Conservation (phyloP, 2,113 vertebrate genomes). For the Colaptes auratus region DNA sequence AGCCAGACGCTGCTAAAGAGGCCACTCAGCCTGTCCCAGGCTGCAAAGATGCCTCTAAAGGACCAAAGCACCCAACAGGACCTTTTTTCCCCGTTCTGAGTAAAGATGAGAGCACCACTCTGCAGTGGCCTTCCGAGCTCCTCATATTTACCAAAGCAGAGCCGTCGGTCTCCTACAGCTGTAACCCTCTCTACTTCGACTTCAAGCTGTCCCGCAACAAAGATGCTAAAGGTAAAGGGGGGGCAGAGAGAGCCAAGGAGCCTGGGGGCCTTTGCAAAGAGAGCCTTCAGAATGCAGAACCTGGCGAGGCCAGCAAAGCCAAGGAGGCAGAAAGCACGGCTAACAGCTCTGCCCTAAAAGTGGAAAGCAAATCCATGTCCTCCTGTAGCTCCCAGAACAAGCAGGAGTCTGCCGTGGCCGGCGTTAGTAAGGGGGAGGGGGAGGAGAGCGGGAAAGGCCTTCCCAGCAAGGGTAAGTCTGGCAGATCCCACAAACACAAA, state of each 20-base stretch:
- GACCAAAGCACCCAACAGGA: conserved; percentile 87
- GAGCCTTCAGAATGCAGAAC: conserved; percentile 30
- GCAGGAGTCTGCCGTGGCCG: conserved; percentile 28
- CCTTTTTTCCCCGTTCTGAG: conserved; percentile 96
- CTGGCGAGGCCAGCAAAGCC: conserved; percentile 21
- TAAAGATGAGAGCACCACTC: conserved; percentile 95
- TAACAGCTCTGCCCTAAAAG: conserved; percentile 26
- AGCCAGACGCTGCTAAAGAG: conserved; percentile 59
- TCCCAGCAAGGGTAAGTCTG: conserved; percentile 69
- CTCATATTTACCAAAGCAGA: conserved; percentile 92
- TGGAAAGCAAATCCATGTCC: conserved; percentile 41
- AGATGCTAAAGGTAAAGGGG: conserved; percentile 78
- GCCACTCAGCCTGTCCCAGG: conserved; percentile 26
- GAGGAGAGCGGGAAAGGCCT: conserved; percentile 69
- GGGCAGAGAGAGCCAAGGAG: conserved; percentile 74
- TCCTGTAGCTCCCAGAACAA: conserved; percentile 45
- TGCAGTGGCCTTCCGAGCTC: conserved; percentile 98
- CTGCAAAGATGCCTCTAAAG: conserved; percentile 71
- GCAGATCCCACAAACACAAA: conserved; percentile 92
- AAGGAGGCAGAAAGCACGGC: conserved; percentile 41
- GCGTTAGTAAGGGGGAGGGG: conserved; percentile 39
- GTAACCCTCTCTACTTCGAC: conserved; percentile 98
- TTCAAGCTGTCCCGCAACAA: conserved; percentile 96
- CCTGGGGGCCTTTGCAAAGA: conserved; percentile 50
- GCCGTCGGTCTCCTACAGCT: conserved; percentile 95